A percentile compares a stretch with the other conserved stretches of the same genome.
Conservation (phyloP, 2,113 vertebrate species). For the Otocyon megalotis region DNA sequence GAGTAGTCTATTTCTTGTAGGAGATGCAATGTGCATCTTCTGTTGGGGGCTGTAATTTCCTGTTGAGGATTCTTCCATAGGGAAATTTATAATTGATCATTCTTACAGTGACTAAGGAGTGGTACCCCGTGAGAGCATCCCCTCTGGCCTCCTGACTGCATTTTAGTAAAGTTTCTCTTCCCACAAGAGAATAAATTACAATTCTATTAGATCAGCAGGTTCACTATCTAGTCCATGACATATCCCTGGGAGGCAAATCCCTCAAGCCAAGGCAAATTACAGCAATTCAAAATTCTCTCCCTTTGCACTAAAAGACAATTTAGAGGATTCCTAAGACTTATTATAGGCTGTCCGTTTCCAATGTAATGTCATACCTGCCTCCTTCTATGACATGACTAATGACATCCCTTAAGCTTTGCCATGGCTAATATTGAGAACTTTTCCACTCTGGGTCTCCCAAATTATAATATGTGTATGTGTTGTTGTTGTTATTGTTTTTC, state of each 20-base stretch:
- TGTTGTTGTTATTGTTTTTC: not conserved
- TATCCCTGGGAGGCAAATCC: not conserved
- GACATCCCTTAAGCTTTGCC: not conserved
- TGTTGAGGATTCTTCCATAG: not conserved
- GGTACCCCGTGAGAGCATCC: not conserved
- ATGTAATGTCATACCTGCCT: not conserved
- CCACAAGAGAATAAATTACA: slow-evolving; percentile 18
- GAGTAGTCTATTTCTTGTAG: not conserved
- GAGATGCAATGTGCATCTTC: not conserved
- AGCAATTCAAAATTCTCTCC: not conserved
- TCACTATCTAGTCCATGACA: not conserved
- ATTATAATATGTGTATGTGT: not conserved
- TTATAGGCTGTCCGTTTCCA: not conserved
- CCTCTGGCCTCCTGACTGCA: not conserved
- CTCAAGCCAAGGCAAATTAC: not conserved
- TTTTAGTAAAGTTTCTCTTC: not conserved
- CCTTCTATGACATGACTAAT: not conserved
- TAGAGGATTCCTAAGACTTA: not conserved
- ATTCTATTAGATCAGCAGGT: not conserved
- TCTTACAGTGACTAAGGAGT: not conserved
- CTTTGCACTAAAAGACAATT: not conserved
- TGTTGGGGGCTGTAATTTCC: not conserved
- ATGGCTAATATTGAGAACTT: not conserved
- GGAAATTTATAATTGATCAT: not conserved
- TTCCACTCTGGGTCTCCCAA: not conserved